Evolutionary conservation across 2,113 vertebrate genomes (phyloP).

Genomic region (Malaclemys terrapin): DNA sequence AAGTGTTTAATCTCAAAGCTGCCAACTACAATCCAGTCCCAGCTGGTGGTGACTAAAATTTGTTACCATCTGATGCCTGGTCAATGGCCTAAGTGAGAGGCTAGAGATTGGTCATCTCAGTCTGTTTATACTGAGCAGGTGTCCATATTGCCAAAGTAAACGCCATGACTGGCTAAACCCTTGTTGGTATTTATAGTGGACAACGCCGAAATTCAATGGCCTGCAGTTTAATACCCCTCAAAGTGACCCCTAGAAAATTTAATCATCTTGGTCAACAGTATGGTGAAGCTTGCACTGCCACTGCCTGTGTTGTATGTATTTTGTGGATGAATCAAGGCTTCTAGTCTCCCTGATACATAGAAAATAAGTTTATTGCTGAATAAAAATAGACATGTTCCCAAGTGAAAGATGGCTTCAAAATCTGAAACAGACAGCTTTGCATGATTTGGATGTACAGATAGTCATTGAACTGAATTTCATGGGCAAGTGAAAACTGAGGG

Average conservation of each 20-base stretch:
- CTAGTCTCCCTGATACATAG: neutral
- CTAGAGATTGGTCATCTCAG: neutral
- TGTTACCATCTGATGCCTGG: neutral
- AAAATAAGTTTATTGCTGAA: neutral
- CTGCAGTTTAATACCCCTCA: neutral
- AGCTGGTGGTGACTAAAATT: neutral
- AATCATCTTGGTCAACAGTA: neutral
- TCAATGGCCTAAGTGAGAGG: neutral
- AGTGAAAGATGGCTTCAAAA: neutral
- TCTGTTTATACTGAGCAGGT: neutral
- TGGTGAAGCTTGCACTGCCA: neutral
- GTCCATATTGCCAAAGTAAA: neutral
- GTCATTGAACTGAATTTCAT: neutral
- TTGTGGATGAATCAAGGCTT: accelerated
- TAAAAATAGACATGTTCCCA: neutral
- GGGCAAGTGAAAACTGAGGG: neutral
- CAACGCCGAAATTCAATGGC: neutral
- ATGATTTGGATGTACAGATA: neutral
- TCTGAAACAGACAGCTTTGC: neutral
- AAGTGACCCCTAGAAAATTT: neutral
- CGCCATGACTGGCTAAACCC: neutral
- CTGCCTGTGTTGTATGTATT: accelerated
- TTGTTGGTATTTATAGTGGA: neutral
- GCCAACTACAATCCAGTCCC: accelerated
- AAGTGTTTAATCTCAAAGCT: neutral